These are phyloP conservation scores for Rhyacichthys aspro DNA, from an alignment of 2,797 vertebrate species.

Conservation along the genomic window DNA sequence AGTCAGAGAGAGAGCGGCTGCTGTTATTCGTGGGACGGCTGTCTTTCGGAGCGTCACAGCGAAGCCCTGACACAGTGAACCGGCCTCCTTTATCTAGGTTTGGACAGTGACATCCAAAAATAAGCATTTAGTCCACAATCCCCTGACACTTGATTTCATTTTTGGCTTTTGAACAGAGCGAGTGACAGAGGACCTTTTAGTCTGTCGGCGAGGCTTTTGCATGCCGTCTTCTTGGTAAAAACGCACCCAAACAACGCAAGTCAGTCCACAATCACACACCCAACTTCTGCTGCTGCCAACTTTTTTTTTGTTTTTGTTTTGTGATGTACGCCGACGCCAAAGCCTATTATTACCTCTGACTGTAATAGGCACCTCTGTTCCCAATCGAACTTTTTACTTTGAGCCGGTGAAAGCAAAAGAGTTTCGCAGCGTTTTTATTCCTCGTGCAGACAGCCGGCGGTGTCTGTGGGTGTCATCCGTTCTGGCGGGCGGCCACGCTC, in stretches of 20 bases:
- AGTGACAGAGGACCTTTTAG: constrained; percentile 30
- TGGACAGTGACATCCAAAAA: constrained; percentile 25
- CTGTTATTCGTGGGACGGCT: constrained; percentile 28
- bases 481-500: constrained; percentile 53
- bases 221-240: constrained; percentile 56
- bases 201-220: constrained; percentile 31
- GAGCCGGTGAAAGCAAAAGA: constrained; percentile 57
- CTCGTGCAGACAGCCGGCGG: constrained; percentile 30
- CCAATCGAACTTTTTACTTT: constrained; percentile 73
- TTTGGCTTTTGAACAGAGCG: constrained; percentile 12
- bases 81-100: no score
- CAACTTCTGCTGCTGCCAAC: constrained; percentile 28
- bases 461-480: constrained; percentile 54
- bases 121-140: constrained; percentile 24
- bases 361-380: constrained; percentile 73
- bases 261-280: constrained; percentile 15
- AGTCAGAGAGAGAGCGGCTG: neutral
- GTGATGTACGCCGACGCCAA: constrained; percentile 56
- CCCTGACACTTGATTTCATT: constrained; percentile 20
- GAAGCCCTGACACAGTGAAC: constrained; percentile 17
- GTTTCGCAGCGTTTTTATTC: constrained; percentile 58
- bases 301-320: constrained; percentile 48
- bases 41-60: constrained; percentile 8
- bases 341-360: constrained; percentile 74
- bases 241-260: constrained; percentile 57